Evolutionary conservation across 2,797 vertebrate genomes (phyloP).

Genomic region (Sibirionetta formosa): DNA sequence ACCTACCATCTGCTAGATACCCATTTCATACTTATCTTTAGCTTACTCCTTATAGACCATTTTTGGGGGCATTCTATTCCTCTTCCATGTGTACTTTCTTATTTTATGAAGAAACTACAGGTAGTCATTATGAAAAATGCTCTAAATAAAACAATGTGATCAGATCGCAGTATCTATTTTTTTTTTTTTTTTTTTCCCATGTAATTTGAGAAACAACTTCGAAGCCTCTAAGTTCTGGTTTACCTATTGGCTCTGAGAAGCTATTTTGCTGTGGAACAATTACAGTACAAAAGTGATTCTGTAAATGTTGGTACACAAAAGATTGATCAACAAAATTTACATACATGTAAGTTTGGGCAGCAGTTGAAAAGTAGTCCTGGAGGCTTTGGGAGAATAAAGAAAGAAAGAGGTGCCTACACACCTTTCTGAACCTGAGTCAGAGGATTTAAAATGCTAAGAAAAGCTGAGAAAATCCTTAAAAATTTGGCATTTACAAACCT

Average conservation of each 20-base stretch:
- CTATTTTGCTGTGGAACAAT: neutral
- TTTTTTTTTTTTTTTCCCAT: neutral
- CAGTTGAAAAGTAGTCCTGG: neutral
- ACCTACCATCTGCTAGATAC: too few species aligned
- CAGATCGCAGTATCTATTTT: neutral
- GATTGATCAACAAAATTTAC: neutral
- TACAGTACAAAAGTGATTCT: neutral
- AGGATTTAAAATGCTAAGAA: neutral
- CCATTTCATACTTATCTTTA: neutral
- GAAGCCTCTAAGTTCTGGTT: neutral
- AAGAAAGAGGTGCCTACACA: rapidly evolving
- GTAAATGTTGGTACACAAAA: neutral
- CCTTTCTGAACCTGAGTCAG: neutral
- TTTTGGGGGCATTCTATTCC: neutral
- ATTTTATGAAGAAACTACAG: neutral
- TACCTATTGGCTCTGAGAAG: neutral
- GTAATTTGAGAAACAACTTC: neutral
- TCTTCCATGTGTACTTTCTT: neutral
- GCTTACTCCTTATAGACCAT: neutral
- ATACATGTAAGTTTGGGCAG: neutral
- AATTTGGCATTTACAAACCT: neutral
- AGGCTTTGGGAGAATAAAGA: neutral
- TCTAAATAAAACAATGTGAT: neutral
- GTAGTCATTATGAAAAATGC: neutral
- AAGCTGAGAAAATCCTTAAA: neutral